Evolutionary conservation across 2,888 invertebrate genomes (phyloP).

Genomic region (Peribatodes rhomboidaria): DNA sequence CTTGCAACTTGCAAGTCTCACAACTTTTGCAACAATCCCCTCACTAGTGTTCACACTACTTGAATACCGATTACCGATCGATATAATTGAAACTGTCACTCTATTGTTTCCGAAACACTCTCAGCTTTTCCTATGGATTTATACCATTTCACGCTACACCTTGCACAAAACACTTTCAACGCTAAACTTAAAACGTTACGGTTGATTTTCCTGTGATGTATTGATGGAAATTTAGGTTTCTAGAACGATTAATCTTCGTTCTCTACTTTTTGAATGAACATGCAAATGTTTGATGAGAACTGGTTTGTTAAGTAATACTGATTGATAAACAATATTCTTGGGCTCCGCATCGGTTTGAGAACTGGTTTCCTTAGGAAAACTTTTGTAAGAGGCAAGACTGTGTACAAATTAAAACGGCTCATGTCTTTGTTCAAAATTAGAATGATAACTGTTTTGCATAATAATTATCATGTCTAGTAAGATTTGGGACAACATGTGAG

Average conservation of each 20-base stretch:
- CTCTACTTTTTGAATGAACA: constrained; percentile 33
- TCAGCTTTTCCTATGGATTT: constrained; percentile 52
- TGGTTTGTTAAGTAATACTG: constrained; percentile 23
- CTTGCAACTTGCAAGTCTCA: constrained; percentile 1
- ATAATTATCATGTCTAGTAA: neutral
- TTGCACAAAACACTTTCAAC: constrained; percentile 1
- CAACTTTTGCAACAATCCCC: constrained; percentile 15
- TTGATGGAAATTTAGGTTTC: constrained; percentile 35
- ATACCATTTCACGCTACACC: neutral
- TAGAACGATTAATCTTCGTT: constrained; percentile 38
- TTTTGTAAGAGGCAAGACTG: neutral
- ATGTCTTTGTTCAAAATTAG: no score
- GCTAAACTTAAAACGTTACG: neutral
- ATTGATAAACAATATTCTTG: constrained; percentile 19
- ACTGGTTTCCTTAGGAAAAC: constrained; percentile 16
- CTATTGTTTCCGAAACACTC: constrained; percentile 55
- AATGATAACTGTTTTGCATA: neutral
- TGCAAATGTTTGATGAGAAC: constrained; percentile 33
- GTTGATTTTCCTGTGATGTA: constrained; percentile 5
- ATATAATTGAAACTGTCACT: constrained; percentile 54
- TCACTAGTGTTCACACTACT: constrained; percentile 28
- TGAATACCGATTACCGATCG: constrained; percentile 30
- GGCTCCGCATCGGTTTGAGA: constrained; percentile 1
- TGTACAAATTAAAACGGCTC: no score
- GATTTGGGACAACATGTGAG: no score